Conservation (phyloP, 2,797 vertebrate genomes). For the Rhyacichthys aspro region DNA sequence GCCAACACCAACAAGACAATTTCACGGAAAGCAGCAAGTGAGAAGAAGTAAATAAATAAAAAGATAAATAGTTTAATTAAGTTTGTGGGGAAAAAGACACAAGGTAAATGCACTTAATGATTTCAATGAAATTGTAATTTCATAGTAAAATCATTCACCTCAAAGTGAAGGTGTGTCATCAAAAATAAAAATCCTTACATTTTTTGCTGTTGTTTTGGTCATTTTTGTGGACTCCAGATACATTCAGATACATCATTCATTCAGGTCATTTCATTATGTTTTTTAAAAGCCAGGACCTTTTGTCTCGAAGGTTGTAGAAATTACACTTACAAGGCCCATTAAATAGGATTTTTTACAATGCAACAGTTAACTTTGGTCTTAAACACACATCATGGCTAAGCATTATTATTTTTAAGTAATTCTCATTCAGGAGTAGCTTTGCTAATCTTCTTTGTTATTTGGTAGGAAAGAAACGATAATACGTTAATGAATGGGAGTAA, state of each 20-base stretch:
- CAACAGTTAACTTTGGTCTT: no score
- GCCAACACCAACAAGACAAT: constrained; percentile 79
- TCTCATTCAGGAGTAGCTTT: constrained; percentile 1
- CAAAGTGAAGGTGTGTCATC: neutral
- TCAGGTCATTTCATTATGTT: no score
- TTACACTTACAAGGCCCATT: no score
- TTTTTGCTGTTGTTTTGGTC: neutral
- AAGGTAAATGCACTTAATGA: neutral
- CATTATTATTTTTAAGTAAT: no score
- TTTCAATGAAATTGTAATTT: constrained; percentile 26
- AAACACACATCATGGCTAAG: no score
- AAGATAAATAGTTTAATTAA: constrained; percentile 1
- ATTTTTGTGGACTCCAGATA: no score
- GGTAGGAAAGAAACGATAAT: no score
- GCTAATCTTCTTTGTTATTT: constrained; percentile 40
- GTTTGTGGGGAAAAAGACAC: neutral
- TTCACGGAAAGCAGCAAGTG: constrained; percentile 72
- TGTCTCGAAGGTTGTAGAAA: no score
- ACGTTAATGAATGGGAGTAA: constrained; percentile 33
- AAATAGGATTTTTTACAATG: no score
- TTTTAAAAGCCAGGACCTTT: no score
- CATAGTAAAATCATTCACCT: constrained; percentile 35
- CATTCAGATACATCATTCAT: no score
- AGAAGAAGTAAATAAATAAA: constrained; percentile 66
- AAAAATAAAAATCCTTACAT: neutral